phyloP scores from a whole-genome alignment of 2,888 invertebrate species.

The Agrilus biguttatus region DNA sequence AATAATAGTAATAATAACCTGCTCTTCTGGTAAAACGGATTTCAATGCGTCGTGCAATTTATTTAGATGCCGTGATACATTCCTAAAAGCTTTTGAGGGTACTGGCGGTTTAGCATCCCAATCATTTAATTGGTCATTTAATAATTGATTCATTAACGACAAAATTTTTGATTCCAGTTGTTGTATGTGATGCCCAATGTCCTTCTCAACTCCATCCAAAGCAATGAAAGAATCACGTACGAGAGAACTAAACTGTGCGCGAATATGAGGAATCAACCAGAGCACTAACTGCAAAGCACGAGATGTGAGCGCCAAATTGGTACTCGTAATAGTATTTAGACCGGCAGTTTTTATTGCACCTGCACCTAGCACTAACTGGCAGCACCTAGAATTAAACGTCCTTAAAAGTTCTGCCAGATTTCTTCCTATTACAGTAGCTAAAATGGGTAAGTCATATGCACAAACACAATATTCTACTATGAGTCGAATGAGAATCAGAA shows the following conservation, averaged over 20 bases:
- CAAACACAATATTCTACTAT: conserved; percentile 84
- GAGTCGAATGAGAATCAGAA: conserved; percentile 76
- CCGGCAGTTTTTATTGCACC: conserved; percentile 93
- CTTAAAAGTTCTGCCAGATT: conserved; percentile 80
- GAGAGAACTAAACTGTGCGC: conserved; percentile 49
- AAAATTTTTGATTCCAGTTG: conserved; percentile 88
- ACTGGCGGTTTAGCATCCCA: conserved; percentile 95
- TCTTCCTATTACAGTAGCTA: conserved; percentile 67
- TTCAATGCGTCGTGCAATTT: conserved; percentile 85
- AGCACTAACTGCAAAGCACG: conserved; percentile 69
- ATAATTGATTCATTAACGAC: conserved; percentile 73
- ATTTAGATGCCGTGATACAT: conserved; percentile 74
- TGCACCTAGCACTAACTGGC: conserved; percentile 90
- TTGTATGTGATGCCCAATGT: conserved; percentile 76
- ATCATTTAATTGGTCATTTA: conserved; percentile 62
- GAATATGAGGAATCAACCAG: conserved; percentile 63
- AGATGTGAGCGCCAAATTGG: conserved; percentile 78
- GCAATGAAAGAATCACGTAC: conserved; percentile 38
- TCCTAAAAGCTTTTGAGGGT: conserved; percentile 80
- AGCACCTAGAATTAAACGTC: conserved; percentile 76
- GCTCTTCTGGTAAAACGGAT: conserved; percentile 64
- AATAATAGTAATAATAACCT: conserved; percentile 34
- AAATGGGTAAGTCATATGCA: conserved; percentile 59
- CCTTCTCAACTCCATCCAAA: conserved; percentile 60
- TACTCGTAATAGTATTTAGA: conserved; percentile 85